phyloP scores from a whole-genome alignment of 2,888 invertebrate genomes.

The Tholera decimalis region DNA sequence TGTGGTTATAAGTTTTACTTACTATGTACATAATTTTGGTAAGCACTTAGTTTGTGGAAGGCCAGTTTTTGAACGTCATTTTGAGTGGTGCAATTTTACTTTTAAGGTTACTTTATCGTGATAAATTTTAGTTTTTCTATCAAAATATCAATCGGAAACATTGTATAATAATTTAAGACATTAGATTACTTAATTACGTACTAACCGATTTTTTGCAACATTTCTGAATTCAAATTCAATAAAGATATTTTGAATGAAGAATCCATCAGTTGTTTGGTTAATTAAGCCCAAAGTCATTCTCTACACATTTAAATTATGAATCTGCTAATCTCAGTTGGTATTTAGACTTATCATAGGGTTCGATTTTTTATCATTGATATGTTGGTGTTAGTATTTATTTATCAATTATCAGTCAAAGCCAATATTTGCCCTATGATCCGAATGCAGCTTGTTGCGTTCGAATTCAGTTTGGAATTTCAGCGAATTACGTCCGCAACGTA shows the following conservation, averaged over 20 bases:
- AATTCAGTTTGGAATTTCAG: slow-evolving; percentile 25
- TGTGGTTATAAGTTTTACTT: slow-evolving; percentile 50
- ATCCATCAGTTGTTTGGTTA: no score
- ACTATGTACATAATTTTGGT: slow-evolving; percentile 35
- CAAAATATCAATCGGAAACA: background rate
- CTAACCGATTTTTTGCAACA: no score
- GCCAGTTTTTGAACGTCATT: slow-evolving; percentile 14
- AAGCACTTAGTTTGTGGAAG: slow-evolving; percentile 18
- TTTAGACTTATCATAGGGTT: no score
- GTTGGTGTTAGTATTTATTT: background rate
- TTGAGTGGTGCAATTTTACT: background rate
- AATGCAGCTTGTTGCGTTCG: slow-evolving; percentile 22
- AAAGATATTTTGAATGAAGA: no score
- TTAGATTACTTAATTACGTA: no score
- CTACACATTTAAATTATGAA: no score
- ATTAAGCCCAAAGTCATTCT: no score
- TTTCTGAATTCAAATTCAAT: no score
- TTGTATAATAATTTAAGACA: background rate
- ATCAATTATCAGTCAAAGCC: slow-evolving; percentile 11
- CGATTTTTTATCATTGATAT: no score
- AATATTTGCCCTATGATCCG: slow-evolving; percentile 21
- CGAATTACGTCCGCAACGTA: slow-evolving; percentile 35
- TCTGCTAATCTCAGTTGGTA: no score
- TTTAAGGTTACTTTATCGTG: background rate
- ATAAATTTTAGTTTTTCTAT: background rate